Base-by-base conservation (phyloP, 2,888 invertebrate genomes). In the Halictus ligatus region DNA sequence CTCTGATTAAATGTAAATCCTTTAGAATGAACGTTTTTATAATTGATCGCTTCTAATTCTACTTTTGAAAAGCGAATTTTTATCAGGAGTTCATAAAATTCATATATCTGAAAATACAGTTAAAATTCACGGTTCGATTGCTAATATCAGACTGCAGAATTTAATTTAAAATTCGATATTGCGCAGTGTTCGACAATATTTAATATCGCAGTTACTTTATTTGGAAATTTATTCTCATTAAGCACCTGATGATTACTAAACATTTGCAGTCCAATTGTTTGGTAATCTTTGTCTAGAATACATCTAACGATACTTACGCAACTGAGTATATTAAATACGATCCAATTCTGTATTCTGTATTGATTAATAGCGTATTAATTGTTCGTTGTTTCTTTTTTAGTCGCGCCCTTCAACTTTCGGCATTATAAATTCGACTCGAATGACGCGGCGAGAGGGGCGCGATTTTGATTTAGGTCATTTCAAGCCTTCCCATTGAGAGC, bases 391-490 rank as follows among this genome's bases (percentile, higher is more conserved):
- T 3, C 5, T 35, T 35, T 35, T 35, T 5, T 5, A 0, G 35
- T 35, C 18, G 8, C 18, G 6, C n/a, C 10, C 15, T 15, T 50
- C 73, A 73, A 50, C n/a, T 71, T 73, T 29, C 15, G 29, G 48
- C 10, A 73, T 73, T 50, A 54, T 75, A 29, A 72, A 50, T 78
- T 43, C 60, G 15, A 72, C 40, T 5, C 46, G 13, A 10, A 15
- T 7, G 67, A 6, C 13, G n/a, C 58, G 1, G 13, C 7, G n/a
- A 6, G 8, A 21, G 25, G 3, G 15, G 35, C 43, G 60, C 29
- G 12, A 72, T 73, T 79, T 79, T 73, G 60, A 79, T 60, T 73
- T 60, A 21, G 72, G 21, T 73, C n/a, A 35, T 29, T 60, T 13
- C 13, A 29, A 60, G 46, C 6, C 25, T 46, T 15, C 21, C 46